Base-by-base conservation (phyloP, 2,888 invertebrate genomes). In the Psylliodes chrysocephalus region DNA sequence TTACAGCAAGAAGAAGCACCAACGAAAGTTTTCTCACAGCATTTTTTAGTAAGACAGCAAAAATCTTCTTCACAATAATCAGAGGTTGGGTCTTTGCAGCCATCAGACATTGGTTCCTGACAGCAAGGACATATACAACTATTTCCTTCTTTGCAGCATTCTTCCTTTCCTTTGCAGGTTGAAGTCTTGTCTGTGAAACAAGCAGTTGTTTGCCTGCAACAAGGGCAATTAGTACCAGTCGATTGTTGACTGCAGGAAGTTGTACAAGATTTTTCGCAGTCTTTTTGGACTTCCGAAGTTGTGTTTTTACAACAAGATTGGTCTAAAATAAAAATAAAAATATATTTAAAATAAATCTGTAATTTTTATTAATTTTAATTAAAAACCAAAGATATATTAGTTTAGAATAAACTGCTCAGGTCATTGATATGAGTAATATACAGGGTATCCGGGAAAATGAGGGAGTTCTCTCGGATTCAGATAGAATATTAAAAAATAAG, bases 61-160 rank as follows among this genome's bases (percentile, higher is more conserved):
- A 14, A 15, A 14, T n/a, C 49, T 4, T 47, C 47, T 25, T 47
- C 12, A 7, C 25, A 22, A 8, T 10, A 10, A 19, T 5, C 19
- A 22, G 18, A 18, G 8, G n/a, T 19, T 1, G 6, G 6, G n/a
- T 10, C 10, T 6, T 19, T 8, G 22, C 47, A 47, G n/a, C n/a
- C n/a, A n/a, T 35, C 7, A 14, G 54, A 5, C 22, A 6, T 25
- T 15, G 40, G 5, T n/a, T 25, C 28, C 14, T 40, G 38, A 25
- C 40, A 54, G 25, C 54, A 54, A 5, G 40, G 33, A 33, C 18
- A 51, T 4, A 28, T 30, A 14, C 15, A 5, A 17, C 5, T 22
- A 22, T 28, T 40, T 54, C 15, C 15, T 1, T 25, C 25, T 54
- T 40, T 14, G 15, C 54, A 40, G 40, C 33, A 52, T 51, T 14